Conservation (phyloP, 2,888 invertebrate genomes). For the Lasioglossum oenotherae region DNA sequence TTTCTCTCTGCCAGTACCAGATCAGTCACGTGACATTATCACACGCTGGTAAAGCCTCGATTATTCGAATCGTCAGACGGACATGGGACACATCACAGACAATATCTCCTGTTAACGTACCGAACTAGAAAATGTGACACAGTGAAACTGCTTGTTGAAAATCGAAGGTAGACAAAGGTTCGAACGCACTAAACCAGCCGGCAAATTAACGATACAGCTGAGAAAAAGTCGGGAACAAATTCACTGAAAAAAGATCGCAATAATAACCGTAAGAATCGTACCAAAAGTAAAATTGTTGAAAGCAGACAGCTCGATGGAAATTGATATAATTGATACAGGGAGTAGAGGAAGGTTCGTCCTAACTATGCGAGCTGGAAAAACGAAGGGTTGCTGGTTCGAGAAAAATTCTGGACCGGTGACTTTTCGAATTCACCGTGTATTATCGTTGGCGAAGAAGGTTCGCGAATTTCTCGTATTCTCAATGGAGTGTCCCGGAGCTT, state of each 20-base stretch:
- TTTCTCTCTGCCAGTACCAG: no score
- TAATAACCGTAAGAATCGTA: neutral
- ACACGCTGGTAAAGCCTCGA: no score
- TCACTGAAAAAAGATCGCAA: neutral
- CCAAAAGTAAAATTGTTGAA: neutral
- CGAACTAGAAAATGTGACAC: neutral
- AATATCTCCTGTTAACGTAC: neutral
- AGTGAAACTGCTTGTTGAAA: neutral
- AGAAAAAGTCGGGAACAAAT: neutral
- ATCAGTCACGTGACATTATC: no score
- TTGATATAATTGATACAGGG: neutral
- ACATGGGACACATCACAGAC: no score
- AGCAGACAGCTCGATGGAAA: neutral
- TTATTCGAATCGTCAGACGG: no score
- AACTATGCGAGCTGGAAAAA: neutral
- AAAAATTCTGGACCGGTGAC: neutral
- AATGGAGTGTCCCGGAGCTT: conserved; percentile 31
- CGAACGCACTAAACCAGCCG: neutral
- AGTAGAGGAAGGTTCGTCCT: neutral
- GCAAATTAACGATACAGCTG: neutral
- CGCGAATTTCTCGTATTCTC: conserved; percentile 23
- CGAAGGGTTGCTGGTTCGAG: neutral
- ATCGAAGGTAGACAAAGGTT: neutral
- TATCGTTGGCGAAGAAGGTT: neutral
- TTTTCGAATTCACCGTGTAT: neutral